Percentiles rank a stretch among this genome's conserved stretches.
These are phyloP conservation scores for Zosterops lateralis DNA, from an alignment of 2,113 vertebrate genomes.

Conservation along the genomic window DNA sequence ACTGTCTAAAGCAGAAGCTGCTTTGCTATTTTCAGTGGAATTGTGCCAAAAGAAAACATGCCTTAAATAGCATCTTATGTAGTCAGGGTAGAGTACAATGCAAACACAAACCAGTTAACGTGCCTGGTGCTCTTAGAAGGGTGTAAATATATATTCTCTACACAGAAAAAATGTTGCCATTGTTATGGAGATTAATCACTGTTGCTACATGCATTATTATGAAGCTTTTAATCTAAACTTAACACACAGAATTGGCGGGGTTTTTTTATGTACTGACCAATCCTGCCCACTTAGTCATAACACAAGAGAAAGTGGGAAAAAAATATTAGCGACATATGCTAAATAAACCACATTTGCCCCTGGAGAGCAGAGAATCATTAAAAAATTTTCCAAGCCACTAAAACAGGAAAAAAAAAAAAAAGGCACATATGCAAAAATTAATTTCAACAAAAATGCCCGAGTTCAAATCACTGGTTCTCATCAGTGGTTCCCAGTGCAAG, in stretches of 20 bases:
- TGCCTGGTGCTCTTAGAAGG: not conserved
- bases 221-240: not conserved
- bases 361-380: not conserved
- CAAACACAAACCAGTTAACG: not conserved
- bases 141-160: not conserved
- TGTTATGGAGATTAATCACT: not conserved
- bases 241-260: not conserved
- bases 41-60: not conserved
- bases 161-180: not conserved
- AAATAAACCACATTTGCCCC: not conserved
- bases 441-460: not conserved
- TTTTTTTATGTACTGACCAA: not conserved
- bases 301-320: not conserved
- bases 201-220: not conserved
- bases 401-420: not conserved
- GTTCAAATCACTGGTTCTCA: not conserved
- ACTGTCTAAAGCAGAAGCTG: slow-evolving; percentile 5
- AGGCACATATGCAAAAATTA: not conserved
- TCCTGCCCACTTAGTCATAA: not conserved
- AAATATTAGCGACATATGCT: not conserved
- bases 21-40: not conserved
- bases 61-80: not conserved
- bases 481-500: not conserved
- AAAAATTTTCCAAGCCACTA: not conserved
- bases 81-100: not conserved